These are phyloP conservation scores for Mirza zaza DNA, from an alignment of 2,113 vertebrate species.

Conservation along the genomic window DNA sequence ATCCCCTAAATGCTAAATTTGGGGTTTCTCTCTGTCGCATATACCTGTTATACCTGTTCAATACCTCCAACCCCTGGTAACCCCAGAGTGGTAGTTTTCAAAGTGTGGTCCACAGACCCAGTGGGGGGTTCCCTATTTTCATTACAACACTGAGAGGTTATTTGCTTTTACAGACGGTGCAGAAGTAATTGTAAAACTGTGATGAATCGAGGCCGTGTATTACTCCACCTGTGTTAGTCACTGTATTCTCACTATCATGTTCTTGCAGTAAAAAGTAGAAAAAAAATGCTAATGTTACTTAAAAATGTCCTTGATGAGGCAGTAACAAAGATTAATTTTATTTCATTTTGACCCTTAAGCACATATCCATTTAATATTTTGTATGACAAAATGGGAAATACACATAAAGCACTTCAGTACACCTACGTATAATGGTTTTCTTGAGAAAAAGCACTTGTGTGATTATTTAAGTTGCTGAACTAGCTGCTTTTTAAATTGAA, in stretches of 20 bases:
- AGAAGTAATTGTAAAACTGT: neutral
- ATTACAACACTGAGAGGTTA: neutral
- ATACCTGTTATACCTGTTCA: neutral
- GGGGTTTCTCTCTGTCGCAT: neutral
- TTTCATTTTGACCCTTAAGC: neutral
- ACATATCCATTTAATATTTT: neutral
- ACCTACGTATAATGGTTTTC: neutral
- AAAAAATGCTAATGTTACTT: neutral
- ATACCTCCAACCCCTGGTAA: neutral
- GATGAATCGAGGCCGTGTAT: neutral
- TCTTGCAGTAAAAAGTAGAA: neutral
- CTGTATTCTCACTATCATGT: neutral
- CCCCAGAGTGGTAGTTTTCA: neutral
- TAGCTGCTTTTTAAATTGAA: neutral
- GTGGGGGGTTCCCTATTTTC: neutral
- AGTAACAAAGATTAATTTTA: neutral
- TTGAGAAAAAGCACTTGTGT: neutral
- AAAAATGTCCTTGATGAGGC: neutral
- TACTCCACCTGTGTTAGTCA: neutral
- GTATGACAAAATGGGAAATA: neutral
- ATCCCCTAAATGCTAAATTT: neutral
- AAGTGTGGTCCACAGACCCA: neutral
- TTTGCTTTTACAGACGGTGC: neutral
- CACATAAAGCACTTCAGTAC: rapidly evolving
- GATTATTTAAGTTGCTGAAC: neutral